These are phyloP conservation scores for Maniola hyperantus DNA, from an alignment of 2,888 invertebrate species.

Conservation along the genomic window DNA sequence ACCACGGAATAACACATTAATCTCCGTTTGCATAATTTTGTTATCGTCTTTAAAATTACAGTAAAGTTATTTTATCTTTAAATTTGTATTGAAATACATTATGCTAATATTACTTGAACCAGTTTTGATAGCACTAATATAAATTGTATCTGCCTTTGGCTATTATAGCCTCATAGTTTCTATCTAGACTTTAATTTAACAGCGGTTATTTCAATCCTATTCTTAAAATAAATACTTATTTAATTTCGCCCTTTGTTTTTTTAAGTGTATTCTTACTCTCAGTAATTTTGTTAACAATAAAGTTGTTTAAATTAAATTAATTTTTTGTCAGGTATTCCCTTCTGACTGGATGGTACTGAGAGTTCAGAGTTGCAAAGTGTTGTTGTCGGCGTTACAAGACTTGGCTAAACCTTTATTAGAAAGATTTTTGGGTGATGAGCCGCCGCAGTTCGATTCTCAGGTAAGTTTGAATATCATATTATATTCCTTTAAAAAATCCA, in stretches of 20 bases:
- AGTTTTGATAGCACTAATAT: slow-evolving; percentile 4
- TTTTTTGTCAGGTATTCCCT: slow-evolving; percentile 85
- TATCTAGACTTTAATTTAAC: background rate
- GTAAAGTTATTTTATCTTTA: background rate
- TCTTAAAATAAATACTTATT: background rate
- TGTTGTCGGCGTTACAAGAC: slow-evolving; percentile 92
- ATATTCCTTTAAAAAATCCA: no score
- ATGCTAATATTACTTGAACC: slow-evolving; percentile 4
- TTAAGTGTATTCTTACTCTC: no score
- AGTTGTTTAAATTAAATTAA: no score
- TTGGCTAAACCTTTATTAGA: slow-evolving; percentile 93
- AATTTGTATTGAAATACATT: background rate
- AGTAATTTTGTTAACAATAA: no score
- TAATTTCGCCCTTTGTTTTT: no score
- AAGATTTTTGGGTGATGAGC: slow-evolving; percentile 88
- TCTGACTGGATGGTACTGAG: slow-evolving; percentile 95
- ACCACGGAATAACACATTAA: background rate
- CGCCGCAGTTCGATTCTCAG: slow-evolving; percentile 89
- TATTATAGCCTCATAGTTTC: background rate
- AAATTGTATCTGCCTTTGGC: background rate
- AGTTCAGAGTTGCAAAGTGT: slow-evolving; percentile 93
- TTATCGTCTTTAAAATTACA: background rate
- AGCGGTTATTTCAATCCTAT: no score
- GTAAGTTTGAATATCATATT: slow-evolving; percentile 60
- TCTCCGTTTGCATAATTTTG: background rate